These are phyloP conservation scores for Reinhardtius hippoglossoides DNA, from an alignment of 2,113 vertebrate species.

Conservation along the genomic window DNA sequence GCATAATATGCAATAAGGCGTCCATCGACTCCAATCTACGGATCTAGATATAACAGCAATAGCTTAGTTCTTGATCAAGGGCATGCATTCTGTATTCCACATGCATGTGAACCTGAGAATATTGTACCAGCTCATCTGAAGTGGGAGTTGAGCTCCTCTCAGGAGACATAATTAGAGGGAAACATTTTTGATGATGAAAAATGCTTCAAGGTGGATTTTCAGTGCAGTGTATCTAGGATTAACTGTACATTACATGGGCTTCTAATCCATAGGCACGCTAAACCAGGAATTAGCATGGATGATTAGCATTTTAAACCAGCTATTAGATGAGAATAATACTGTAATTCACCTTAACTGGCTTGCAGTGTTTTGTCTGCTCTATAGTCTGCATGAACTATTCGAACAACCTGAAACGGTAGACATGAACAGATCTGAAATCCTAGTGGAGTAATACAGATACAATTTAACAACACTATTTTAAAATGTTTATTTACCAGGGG, in stretches of 20 bases:
- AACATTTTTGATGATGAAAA: constrained; percentile 69
- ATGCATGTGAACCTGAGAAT: constrained; percentile 27
- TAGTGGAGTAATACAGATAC: constrained; percentile 3
- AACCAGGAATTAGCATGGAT: constrained; percentile 71
- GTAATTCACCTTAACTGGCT: constrained; percentile 68
- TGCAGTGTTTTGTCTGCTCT: constrained; percentile 50
- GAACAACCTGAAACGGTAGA: constrained; percentile 29
- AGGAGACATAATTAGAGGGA: constrained; percentile 69
- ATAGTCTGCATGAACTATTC: constrained; percentile 30
- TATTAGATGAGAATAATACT: constrained; percentile 70
- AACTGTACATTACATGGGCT: constrained; percentile 72
- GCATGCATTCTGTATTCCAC: constrained; percentile 41
- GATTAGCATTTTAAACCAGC: constrained; percentile 71
- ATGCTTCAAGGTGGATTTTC: constrained; percentile 57
- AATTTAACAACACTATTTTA: constrained; percentile 24
- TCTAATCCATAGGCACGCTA: constrained; percentile 71
- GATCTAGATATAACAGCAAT: constrained; percentile 19
- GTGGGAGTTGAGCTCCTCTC: constrained; percentile 60
- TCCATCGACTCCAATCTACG: constrained; percentile 44
- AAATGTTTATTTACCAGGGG: constrained; percentile 35
- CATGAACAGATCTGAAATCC: constrained; percentile 31
- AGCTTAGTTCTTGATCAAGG: constrained; percentile 46
- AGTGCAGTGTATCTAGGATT: constrained; percentile 65
- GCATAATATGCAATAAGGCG: constrained; percentile 16
- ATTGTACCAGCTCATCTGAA: constrained; percentile 43